phyloP scores from a whole-genome alignment of 2,113 vertebrate species.

The Tragelaphus strepsiceros region DNA sequence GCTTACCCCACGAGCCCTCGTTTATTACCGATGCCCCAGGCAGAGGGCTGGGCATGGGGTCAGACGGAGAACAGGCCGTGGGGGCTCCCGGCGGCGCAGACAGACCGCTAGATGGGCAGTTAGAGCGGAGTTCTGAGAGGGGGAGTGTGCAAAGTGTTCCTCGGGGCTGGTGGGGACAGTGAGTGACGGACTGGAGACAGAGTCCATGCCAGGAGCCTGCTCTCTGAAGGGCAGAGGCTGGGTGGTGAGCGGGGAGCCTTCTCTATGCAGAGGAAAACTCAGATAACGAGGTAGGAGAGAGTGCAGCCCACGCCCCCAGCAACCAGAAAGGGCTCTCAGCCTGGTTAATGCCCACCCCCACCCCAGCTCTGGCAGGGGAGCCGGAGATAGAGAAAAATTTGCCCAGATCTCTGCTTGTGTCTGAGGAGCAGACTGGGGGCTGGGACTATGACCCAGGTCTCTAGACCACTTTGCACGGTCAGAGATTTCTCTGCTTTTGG shows the following conservation, averaged over 20 bases:
- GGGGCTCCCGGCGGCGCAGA: background rate
- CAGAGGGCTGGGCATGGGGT: rapidly evolving
- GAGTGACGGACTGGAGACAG: background rate
- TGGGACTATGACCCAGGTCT: background rate
- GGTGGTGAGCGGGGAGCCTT: background rate
- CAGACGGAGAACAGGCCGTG: rapidly evolving
- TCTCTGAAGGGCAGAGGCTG: too few species aligned
- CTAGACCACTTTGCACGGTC: background rate
- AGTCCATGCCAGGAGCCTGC: background rate
- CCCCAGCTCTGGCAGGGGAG: background rate
- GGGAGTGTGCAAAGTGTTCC: background rate
- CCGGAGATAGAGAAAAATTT: background rate
- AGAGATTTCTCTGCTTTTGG: background rate
- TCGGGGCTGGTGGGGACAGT: rapidly evolving
- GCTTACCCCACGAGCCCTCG: rapidly evolving
- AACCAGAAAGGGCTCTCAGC: background rate
- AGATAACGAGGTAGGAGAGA: background rate
- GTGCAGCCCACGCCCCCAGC: rapidly evolving
- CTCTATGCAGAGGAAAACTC: background rate
- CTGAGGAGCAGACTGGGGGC: background rate
- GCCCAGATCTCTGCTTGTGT: background rate
- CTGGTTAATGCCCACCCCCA: too few species aligned
- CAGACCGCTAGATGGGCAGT: background rate
- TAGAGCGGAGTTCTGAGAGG: background rate
- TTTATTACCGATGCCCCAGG: background rate